These are phyloP conservation scores for Chunga burmeisteri DNA, from an alignment of 2,113 vertebrate species.

Conservation along the genomic window DNA sequence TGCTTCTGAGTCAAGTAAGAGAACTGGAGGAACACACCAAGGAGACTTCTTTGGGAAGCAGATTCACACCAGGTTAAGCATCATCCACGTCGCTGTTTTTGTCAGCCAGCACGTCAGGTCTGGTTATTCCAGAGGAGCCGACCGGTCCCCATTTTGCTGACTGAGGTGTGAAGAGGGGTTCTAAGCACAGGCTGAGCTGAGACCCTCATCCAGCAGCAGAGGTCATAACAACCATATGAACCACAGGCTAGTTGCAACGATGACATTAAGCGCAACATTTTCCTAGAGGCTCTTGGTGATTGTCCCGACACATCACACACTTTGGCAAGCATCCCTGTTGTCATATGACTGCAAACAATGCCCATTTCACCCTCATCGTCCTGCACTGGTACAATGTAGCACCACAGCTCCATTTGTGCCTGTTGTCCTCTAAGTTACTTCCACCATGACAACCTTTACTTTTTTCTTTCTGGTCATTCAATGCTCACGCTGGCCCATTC, in stretches of 20 bases:
- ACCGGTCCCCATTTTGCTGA: neutral
- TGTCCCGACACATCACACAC: neutral
- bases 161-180: neutral
- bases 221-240: neutral
- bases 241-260: neutral
- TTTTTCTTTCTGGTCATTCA: neutral
- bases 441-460: neutral
- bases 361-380: neutral
- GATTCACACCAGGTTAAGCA: neutral
- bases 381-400: fast-evolving
- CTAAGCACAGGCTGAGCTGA: neutral
- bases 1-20: neutral
- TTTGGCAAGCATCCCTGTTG: neutral
- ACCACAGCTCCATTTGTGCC: neutral
- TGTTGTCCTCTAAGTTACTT: neutral
- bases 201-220: neutral
- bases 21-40: neutral
- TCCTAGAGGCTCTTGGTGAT: neutral
- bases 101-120: neutral
- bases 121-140: neutral
- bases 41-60: neutral
- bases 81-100: neutral
- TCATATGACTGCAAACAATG: fast-evolving
- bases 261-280: neutral
- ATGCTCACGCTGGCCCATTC: neutral